phyloP scores from a whole-genome alignment of 2,113 vertebrate species.

The Crotalus horridus region DNA sequence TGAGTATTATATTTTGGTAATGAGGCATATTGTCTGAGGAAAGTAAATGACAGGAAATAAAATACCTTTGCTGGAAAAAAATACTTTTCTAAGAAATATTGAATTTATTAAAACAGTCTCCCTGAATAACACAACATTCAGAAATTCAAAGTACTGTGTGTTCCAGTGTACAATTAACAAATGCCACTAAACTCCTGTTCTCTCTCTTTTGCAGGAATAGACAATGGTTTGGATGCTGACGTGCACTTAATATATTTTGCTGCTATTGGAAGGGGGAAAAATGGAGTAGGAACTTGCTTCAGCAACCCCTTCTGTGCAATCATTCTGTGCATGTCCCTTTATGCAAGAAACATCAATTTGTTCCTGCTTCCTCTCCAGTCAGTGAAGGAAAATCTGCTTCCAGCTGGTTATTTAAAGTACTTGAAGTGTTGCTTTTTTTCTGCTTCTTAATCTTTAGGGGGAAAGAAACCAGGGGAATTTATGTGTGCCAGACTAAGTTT shows the following conservation, averaged over 20 bases:
- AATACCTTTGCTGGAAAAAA: conserved; percentile 22
- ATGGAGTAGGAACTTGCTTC: background rate
- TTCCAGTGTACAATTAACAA: conserved; percentile 20
- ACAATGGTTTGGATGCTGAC: background rate
- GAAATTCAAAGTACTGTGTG: background rate
- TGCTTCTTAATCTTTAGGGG: background rate
- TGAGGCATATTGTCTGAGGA: background rate
- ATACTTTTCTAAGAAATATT: conserved; percentile 6
- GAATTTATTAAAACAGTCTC: background rate
- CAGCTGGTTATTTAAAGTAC: background rate
- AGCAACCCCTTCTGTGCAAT: background rate
- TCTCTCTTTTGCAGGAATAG: conserved; percentile 31
- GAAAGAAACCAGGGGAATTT: conserved; percentile 8
- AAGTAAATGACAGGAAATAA: background rate
- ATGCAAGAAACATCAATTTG: background rate
- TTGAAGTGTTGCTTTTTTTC: background rate
- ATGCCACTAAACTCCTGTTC: conserved; percentile 10
- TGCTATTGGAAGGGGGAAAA: background rate
- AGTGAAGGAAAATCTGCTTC: background rate
- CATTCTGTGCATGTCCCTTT: background rate
- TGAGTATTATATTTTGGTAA: background rate
- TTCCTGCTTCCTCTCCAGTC: background rate
- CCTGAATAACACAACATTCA: background rate
- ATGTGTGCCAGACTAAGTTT: background rate
- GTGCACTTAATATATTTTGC: background rate